Evolutionary conservation across 2,113 vertebrate species (phyloP).

Genomic region (Myotis yumanensis): DNA sequence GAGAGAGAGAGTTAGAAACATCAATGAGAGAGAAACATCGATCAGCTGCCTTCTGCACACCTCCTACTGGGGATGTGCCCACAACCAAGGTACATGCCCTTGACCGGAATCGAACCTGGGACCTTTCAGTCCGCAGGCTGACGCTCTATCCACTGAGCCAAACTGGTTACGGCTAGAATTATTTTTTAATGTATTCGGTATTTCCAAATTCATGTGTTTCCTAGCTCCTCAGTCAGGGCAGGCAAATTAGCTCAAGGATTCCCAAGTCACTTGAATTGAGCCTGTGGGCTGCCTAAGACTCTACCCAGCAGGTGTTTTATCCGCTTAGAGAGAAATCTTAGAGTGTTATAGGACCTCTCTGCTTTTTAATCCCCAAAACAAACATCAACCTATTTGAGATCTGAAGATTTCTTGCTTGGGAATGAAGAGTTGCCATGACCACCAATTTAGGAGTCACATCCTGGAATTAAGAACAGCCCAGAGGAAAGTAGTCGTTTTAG

Average conservation of each 20-base stretch:
- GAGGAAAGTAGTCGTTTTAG: conserved; percentile 9
- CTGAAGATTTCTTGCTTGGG: conserved; percentile 69
- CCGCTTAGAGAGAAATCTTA: conserved; percentile 74
- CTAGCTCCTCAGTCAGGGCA: conserved; percentile 64
- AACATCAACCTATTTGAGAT: conserved; percentile 84
- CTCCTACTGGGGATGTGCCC: too few relatives aligned
- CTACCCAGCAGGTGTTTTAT: conserved; percentile 80
- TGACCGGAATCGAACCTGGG: too few relatives aligned
- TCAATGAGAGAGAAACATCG: too few relatives aligned
- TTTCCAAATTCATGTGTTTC: conserved; percentile 65
- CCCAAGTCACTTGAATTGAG: conserved; percentile 73
- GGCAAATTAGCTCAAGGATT: conserved; percentile 76
- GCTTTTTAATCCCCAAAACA: conserved; percentile 84
- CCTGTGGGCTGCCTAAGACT: conserved; percentile 66
- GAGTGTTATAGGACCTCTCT: conserved; percentile 73
- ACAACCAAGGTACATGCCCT: too few relatives aligned
- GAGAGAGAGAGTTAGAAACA: too few relatives aligned
- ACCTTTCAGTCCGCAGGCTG: too few relatives aligned
- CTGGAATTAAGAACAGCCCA: conserved; percentile 29
- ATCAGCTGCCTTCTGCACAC: too few relatives aligned
- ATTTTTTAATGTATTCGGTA: conserved; percentile 49
- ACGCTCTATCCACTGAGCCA: too few relatives aligned
- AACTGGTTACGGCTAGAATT: conserved; percentile 46
- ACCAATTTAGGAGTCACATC: conserved; percentile 69
- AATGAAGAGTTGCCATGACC: conserved; percentile 79